Evolutionary conservation across 2,888 invertebrate species (phyloP).

Genomic region (Philopedon plagiatum): DNA sequence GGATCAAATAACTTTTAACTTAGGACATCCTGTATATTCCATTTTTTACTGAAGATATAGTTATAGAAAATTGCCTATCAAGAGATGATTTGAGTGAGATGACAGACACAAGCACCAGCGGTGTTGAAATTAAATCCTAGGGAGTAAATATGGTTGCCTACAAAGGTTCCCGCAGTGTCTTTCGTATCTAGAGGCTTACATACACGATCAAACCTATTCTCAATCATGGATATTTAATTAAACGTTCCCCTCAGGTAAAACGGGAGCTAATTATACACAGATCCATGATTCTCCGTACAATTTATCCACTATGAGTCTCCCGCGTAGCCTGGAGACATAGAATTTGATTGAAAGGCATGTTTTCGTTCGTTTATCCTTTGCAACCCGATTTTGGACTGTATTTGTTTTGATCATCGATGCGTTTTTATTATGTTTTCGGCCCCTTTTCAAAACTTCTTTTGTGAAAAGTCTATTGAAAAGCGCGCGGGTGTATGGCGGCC

Average conservation of each 20-base stretch:
- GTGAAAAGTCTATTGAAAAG: conserved; percentile 9
- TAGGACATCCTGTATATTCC: too few species aligned
- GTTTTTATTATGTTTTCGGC: conserved; percentile 43
- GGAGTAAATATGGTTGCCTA: too few species aligned
- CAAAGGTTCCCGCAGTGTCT: too few species aligned
- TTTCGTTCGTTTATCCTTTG: conserved; percentile 28
- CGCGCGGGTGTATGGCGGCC: neutral
- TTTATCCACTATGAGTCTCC: conserved; percentile 33
- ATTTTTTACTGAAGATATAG: too few species aligned
- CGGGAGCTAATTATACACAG: conserved; percentile 45
- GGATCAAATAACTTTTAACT: too few species aligned
- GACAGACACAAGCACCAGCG: too few species aligned
- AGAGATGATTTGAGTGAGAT: too few species aligned
- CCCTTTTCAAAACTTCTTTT: neutral
- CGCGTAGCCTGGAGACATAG: conserved; percentile 16
- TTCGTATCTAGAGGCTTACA: conserved; percentile 8
- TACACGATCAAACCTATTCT: conserved; percentile 1
- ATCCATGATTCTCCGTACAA: conserved; percentile 45
- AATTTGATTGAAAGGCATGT: conserved; percentile 43
- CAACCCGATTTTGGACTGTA: conserved; percentile 36
- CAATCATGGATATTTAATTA: conserved; percentile 44
- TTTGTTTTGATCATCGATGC: conserved; percentile 41
- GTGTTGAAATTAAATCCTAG: too few species aligned
- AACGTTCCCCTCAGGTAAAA: conserved; percentile 42
- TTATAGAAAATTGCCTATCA: too few species aligned